Base-by-base conservation (phyloP, 2,113 vertebrate genomes). In the Tamias sibiricus region DNA sequence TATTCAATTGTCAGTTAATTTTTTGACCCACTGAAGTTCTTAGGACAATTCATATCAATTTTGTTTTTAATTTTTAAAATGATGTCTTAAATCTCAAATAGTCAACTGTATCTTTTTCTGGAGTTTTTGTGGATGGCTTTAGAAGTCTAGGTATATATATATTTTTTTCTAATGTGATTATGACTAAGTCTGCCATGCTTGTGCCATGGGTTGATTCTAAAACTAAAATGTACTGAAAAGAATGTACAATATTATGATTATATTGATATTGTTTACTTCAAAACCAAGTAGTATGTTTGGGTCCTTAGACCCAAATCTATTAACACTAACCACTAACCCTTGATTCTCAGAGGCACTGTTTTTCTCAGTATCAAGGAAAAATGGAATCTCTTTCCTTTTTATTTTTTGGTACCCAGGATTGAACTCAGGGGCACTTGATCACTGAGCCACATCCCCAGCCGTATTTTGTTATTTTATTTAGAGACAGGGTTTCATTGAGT, bases 11-110 rank as follows among this genome's bases (percentile, higher is more conserved):
- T 74, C 35, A 77, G 72, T 81, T n/a, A 81, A 72, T 49, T n/a
- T 86, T 75, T 90, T 86, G 44, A 89, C 57, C 75, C 77, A 81
- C 20, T 68, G 64, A 84, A 54, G 30, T 77, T 81, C 26, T 91
- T 85, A 91, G 49, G 80, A 22, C 42, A 91, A 42, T 59, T 42
- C 22, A 35, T 1, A 86, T 79, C 66, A 95, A 4, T 72, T n/a
- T 87, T 91, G 8, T 69, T 68, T 81, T 57, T 30, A 62, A 24
- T 76, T 91, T 87, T 87, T 64, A 4, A 77, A 66, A 24, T 82
- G n/a, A 11, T n/a, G 1, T 76, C 17, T 76, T 80, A 87, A 95
- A 57, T 75, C 22, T 47, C 26, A 80, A 68, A n/a, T 40, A 95
- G 35, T 75, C 11, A 47, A 11, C 35, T n/a, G 1, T 75, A 13